These are phyloP conservation scores for Hystrix brachyura DNA, from an alignment of 2,113 vertebrate genomes.

Conservation along the genomic window DNA sequence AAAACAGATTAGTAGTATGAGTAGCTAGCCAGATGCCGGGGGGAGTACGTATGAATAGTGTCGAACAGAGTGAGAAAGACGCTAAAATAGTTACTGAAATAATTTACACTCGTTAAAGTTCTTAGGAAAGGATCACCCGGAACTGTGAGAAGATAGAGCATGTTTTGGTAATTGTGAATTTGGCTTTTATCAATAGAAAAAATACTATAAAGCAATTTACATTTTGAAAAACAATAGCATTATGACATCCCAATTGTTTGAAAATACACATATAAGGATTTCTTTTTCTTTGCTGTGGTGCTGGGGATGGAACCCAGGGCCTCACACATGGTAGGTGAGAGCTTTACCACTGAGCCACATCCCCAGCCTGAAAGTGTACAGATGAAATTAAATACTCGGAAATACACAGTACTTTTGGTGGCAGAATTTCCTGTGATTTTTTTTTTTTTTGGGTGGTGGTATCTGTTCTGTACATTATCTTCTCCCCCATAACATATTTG, in stretches of 20 bases:
- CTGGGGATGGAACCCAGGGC: not conserved
- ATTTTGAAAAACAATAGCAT: not conserved
- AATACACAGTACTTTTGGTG: not conserved
- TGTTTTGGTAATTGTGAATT: not conserved
- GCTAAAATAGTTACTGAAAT: not conserved
- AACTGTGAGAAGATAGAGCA: not conserved
- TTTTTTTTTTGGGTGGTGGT: not conserved
- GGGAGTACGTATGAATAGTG: too few species aligned
- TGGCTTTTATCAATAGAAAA: not conserved
- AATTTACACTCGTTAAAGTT: not conserved
- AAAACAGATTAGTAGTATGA: not conserved
- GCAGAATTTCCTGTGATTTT: not conserved
- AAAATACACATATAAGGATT: not conserved
- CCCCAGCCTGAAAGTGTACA: not conserved
- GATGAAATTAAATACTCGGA: not conserved
- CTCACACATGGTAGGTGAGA: not conserved
- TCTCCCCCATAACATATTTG: not conserved
- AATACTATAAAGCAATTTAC: not conserved
- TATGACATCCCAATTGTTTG: not conserved
- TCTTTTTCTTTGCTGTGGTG: not conserved
- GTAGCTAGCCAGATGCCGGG: not conserved
- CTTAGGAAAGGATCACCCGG: not conserved
- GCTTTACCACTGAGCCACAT: not conserved
- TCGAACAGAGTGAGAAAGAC: not conserved
- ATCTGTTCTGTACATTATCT: not conserved